Conservation (phyloP, 2,797 vertebrate species). For the Enteromius viviparus region DNA sequence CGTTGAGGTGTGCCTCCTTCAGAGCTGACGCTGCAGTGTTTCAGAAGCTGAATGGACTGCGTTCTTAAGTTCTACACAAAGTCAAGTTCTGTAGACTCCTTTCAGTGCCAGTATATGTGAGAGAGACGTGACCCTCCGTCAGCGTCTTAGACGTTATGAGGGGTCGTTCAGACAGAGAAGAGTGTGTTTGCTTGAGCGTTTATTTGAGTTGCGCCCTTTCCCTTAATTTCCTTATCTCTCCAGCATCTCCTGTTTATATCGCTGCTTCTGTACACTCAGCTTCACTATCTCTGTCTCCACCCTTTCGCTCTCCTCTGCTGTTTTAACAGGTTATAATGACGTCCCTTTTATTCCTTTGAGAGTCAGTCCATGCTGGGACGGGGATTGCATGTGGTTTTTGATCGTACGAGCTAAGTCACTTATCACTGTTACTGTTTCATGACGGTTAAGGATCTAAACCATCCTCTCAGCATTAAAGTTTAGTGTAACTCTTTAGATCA, state of each 20-base stretch:
- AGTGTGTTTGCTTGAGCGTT: constrained; percentile 61
- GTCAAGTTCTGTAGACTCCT: background rate
- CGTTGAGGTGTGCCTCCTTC: background rate
- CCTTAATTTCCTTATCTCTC: constrained; percentile 80
- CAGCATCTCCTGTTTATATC: constrained; percentile 78
- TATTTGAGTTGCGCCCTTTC: constrained; percentile 83
- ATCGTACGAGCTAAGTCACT: background rate
- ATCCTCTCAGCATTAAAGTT: background rate
- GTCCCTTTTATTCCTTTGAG: background rate
- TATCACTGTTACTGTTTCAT: background rate
- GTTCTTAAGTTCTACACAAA: too few relatives aligned
- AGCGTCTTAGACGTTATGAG: constrained; percentile 46
- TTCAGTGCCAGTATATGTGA: constrained; percentile 10
- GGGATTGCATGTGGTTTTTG: too few relatives aligned
- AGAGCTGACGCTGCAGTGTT: background rate
- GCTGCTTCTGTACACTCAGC: constrained; percentile 70
- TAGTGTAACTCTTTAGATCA: background rate
- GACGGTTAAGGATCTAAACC: background rate
- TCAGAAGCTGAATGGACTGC: background rate
- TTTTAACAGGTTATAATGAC: constrained; percentile 14
- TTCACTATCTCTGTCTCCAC: constrained; percentile 66
- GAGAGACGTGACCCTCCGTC: constrained; percentile 6
- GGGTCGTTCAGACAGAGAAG: constrained; percentile 5
- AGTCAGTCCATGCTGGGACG: background rate
- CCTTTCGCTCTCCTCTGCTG: constrained; percentile 47